Evolutionary conservation across 1,140 invertebrate genomes (phyloP), one percentile per base, ranked within the genome.

Genomic region (Probaryconus sp.): DNA sequence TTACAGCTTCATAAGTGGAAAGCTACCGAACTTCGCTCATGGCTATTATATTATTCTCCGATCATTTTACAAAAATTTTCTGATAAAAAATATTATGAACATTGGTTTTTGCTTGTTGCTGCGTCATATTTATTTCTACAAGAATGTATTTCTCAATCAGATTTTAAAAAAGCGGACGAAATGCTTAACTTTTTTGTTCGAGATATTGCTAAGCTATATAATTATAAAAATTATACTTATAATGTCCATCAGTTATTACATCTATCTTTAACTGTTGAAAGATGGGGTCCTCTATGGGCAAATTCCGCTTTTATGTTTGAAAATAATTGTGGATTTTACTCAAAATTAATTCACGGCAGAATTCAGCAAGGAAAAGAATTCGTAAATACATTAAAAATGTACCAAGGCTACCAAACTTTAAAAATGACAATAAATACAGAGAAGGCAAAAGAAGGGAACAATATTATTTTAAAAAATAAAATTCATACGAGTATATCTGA

Each of bases 221-320:
- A 20, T 9, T 16, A 45, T 13, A n/a, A 20, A 13, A 30, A 45
- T 21, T 33, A 33, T 24, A 67, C 69, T 7, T 73, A 51, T 20
- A 73, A 73, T 20, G 16, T 58, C 4, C 63, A 74, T 21, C 55
- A 68, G 26, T 37, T 74, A n/a, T 11, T 68, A 7, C 70, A 74
- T 58, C 16, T 74, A 18, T 18, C 4, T 9, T 38, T 38, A 18
- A 38, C 37, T 28, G 53, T 77, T 1, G 43, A 47, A 35, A 1
- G 35, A 13, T 77, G 69, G 69, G 70, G 69, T 7, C 69, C 64
- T 42, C 11, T 40, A 30, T 61, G 31, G 20, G 58, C 24, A 26
- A 53, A 7, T 1, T 61, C 55, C 9, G 28, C 60, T 43, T 76
- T 55, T 40, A 42, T 42, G 6, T 77, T 77, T 60, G 64, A 77